These are phyloP conservation scores for Megaceryle maxima DNA, from an alignment of 2,113 vertebrate species.

Conservation along the genomic window DNA sequence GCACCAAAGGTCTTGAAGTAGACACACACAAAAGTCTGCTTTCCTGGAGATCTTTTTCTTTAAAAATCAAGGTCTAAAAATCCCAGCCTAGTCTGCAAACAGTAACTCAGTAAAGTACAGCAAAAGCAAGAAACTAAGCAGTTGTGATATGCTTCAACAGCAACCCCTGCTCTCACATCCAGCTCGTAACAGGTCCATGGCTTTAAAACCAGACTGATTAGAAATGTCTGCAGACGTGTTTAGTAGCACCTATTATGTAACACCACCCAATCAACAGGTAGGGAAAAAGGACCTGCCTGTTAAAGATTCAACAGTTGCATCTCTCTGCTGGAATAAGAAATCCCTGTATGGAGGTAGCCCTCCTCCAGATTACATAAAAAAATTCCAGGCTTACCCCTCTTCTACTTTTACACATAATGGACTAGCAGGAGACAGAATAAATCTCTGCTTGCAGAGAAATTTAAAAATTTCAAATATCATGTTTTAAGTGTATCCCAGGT, in stretches of 20 bases:
- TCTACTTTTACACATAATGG: not conserved
- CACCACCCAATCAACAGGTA: not conserved
- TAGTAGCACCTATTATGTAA: slow-evolving; percentile 41
- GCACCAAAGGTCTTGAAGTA: not conserved
- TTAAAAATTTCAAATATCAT: not conserved
- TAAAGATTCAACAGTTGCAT: slow-evolving; percentile 20
- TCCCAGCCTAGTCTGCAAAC: not conserved
- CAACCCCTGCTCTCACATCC: not conserved
- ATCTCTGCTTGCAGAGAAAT: not conserved
- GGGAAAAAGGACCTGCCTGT: not conserved
- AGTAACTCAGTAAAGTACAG: not conserved
- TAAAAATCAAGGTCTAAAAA: not conserved
- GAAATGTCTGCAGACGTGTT: not conserved
- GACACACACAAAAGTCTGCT: not conserved
- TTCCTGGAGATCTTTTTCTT: not conserved
- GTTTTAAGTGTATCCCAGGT: not conserved
- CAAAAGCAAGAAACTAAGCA: not conserved
- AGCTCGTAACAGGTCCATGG: not conserved
- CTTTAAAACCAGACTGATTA: slow-evolving; percentile 15
- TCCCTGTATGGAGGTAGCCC: not conserved
- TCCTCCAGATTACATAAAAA: not conserved
- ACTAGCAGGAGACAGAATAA: not conserved
- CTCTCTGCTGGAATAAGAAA: not conserved
- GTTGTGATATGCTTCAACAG: not conserved
- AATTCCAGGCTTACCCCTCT: not conserved